Base-by-base conservation (phyloP, 2,888 invertebrate species). In the Lordiphosa andalusiaca region DNA sequence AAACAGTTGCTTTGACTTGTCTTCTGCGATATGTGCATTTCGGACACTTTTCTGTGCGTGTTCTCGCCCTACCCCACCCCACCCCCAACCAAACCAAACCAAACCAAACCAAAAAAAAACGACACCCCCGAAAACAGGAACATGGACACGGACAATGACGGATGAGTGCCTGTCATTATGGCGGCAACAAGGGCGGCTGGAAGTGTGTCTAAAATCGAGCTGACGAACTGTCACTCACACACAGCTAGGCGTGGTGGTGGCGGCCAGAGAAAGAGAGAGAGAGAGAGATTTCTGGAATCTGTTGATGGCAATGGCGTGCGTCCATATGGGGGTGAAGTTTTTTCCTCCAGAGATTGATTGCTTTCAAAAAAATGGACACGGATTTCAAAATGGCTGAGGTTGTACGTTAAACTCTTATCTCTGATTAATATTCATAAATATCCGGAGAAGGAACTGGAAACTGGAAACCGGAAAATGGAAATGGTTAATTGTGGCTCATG, bases 381-480 rank as follows among this genome's bases (percentile, higher is more conserved):
- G 56, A 47, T 57, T 58, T 47, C 41, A 16, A 19, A 52, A 48
- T 36, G 30, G 25, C 12, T 10, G 35, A 37, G 12, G 42, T 54
- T 54, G 50, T 36, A 36, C 30, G 30, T 33, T 25, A 13, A 13
- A 25, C 46, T 19, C 12, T 30, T 12, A 33, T 13, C 68, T 54
- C 65, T 66, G 75, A 70, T 80, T 80, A 84, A 84, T 84, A 82
- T 83, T 77, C 82, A 83, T 75, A 83, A 81, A 83, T 78, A 75
- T 77, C 69, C 73, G 62, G 40, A 41, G 46, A 39, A 44, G 39
- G 38, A 40, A 30, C 16, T 54, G 58, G 35, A 66, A 71, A 41
- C 72, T 61, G 70, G 72, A 75, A 81, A 74, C 73, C 83, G 83
- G 85, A 83, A 85, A 86, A 84, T 85, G 75, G 73, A 73, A 85